Conservation (phyloP, 2,797 vertebrate genomes). For the Karalla daura region DNA sequence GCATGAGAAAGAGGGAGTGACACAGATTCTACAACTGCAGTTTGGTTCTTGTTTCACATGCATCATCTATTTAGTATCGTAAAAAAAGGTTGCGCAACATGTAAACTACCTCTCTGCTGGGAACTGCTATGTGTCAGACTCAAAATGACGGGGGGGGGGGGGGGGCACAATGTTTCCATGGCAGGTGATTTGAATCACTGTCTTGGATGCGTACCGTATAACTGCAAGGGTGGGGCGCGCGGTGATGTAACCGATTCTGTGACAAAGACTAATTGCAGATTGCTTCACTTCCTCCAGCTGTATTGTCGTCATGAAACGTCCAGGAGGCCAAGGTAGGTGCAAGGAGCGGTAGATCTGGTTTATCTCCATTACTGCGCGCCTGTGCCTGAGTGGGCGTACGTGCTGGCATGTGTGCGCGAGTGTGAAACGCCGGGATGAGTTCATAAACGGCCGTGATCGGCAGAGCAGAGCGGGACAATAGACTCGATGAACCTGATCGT, state of each 20-base stretch:
- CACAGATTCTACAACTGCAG: background rate
- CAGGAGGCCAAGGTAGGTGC: slow-evolving; percentile 38
- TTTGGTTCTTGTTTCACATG: background rate
- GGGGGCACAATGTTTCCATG: background rate
- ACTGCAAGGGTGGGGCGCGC: slow-evolving; percentile 30
- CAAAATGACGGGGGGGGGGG: background rate
- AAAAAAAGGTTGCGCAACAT: slow-evolving; percentile 25
- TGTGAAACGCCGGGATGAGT: slow-evolving; percentile 20
- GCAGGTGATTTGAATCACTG: slow-evolving; percentile 19
- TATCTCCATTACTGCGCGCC: slow-evolving; percentile 19
- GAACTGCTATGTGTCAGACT: slow-evolving; percentile 1
- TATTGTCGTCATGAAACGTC: slow-evolving; percentile 63
- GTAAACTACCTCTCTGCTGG: slow-evolving; percentile 2
- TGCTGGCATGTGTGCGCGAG: slow-evolving; percentile 24
- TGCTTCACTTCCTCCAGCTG: slow-evolving; percentile 74
- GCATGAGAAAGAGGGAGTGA: slow-evolving; percentile 27
- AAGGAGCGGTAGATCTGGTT: slow-evolving; percentile 67
- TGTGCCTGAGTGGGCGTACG: slow-evolving; percentile 6
- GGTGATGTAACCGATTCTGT: slow-evolving; percentile 57
- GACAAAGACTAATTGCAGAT: slow-evolving; percentile 66
- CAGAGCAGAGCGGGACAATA: slow-evolving; percentile 47
- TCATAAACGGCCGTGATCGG: slow-evolving; percentile 32
- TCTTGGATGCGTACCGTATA: background rate
- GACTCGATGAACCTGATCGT: slow-evolving; percentile 65
- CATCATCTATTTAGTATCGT: background rate